These are phyloP conservation scores for Aphrocallistes beatrix DNA, from an alignment of 37 sponge, comb jelly and placozoan genomes.

Conservation along the genomic window DNA sequence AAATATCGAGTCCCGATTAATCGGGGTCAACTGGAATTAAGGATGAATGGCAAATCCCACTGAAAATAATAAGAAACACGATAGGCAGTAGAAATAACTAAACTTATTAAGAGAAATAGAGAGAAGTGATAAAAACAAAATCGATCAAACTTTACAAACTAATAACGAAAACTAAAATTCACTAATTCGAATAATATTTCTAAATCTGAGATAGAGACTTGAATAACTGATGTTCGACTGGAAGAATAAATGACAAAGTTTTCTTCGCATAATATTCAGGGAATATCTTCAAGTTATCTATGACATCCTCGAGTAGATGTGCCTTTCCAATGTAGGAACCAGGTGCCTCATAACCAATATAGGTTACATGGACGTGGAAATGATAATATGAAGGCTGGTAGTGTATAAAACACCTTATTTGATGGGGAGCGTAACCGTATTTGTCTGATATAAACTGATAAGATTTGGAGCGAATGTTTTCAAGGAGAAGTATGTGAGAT, in stretches of 20 bases:
- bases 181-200: no score
- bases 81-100: no score
- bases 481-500: slow-evolving; percentile 63
- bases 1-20: no score
- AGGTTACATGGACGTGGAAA: slow-evolving; percentile 85
- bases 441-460: slow-evolving; percentile 38
- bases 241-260: slow-evolving; percentile 53
- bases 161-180: no score
- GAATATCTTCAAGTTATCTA: slow-evolving; percentile 71
- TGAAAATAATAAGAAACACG: no score
- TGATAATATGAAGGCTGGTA: slow-evolving; percentile 99
- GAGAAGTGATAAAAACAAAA: no score
- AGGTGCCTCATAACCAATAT: slow-evolving; percentile 49
- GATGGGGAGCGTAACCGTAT: slow-evolving; percentile 43
- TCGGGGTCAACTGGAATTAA: no score
- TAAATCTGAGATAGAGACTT: background rate
- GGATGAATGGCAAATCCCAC: no score
- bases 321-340: slow-evolving; percentile 49
- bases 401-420: slow-evolving; percentile 69
- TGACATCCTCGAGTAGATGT: slow-evolving; percentile 78
- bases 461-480: slow-evolving; percentile 35
- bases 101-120: no score
- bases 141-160: no score
- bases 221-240: slow-evolving; percentile 31
- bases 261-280: slow-evolving; percentile 58